Percentiles rank a stretch among this genome's conserved stretches.
These are phyloP conservation scores for Mesaphorura yosii DNA, from an alignment of 1,140 invertebrate species.

Conservation along the genomic window DNA sequence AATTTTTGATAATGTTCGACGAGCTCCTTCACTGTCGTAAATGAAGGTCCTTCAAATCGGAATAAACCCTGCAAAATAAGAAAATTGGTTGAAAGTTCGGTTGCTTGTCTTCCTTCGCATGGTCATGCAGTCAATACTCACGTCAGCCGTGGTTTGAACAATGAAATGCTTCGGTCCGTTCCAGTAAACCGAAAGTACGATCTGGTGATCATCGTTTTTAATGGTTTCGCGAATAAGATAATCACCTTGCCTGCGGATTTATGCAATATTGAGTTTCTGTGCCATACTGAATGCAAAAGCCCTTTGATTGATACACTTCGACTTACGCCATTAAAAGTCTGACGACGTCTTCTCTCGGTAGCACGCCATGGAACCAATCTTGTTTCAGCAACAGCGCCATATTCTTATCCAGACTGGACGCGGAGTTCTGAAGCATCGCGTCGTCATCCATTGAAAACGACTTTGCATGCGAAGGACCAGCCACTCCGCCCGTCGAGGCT, in stretches of 20 bases:
- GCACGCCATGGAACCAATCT: conserved; percentile 94
- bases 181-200: conserved; percentile 91
- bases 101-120: not conserved
- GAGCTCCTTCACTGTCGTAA: conserved; percentile 80
- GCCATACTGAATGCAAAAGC: not conserved
- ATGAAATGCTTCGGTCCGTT: conserved; percentile 88
- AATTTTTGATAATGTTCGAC: conserved; percentile 76
- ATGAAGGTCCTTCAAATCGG: conserved; percentile 85
- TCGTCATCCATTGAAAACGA: too few relatives aligned
- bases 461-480: too few relatives aligned
- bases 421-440: too few relatives aligned
- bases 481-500: not conserved
- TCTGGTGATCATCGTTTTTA: conserved; percentile 81
- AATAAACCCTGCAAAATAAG: conserved; percentile 59
- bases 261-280: not conserved
- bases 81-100: conserved; percentile 5
- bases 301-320: too few relatives aligned
- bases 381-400: conserved; percentile 57
- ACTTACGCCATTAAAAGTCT: conserved; percentile 52
- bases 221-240: conserved; percentile 89
- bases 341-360: conserved; percentile 91
- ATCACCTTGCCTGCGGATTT: conserved; percentile 61
- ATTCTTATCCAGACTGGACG: too few relatives aligned
- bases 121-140: conserved; percentile 35
- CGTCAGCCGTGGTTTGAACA: conserved; percentile 83